Conservation (phyloP, 1,140 invertebrate genomes). For the Trinorchestia longiramus region DNA sequence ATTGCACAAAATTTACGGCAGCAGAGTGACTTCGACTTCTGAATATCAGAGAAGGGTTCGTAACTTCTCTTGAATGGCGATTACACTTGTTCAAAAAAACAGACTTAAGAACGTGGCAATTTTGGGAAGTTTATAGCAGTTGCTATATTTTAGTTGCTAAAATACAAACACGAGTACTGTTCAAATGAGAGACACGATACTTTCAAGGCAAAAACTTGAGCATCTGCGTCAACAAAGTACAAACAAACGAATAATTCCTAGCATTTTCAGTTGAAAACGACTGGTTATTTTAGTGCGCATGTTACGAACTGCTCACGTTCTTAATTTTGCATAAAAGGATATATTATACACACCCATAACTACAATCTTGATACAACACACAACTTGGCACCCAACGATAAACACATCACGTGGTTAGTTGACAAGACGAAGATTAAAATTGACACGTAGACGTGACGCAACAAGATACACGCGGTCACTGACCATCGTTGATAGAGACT, state of each 20-base stretch:
- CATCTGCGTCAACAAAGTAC: too few species aligned
- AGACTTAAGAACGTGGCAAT: not conserved
- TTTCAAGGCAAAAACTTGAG: not conserved
- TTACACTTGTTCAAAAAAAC: not conserved
- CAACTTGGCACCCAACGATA: not conserved
- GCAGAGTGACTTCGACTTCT: not conserved
- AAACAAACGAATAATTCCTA: not conserved
- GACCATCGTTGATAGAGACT: conserved; percentile 66
- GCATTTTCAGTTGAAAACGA: not conserved
- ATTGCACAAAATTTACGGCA: not conserved
- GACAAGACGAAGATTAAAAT: not conserved
- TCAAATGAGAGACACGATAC: not conserved
- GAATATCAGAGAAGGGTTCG: not conserved
- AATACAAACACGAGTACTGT: not conserved
- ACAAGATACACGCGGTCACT: conserved; percentile 51
- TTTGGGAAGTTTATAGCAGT: not conserved
- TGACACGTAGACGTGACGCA: not conserved
- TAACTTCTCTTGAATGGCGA: not conserved
- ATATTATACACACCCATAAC: not conserved
- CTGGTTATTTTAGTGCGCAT: not conserved
- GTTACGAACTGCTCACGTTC: not conserved
- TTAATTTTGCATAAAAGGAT: not conserved
- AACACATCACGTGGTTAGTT: not conserved
- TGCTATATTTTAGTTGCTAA: too few species aligned
- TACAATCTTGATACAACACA: not conserved